A percentile compares a stretch with the other conserved stretches of the same genome.
Evolutionary conservation across 2,888 invertebrate species (phyloP).

Genomic region (Syrphus vitripennis): DNA sequence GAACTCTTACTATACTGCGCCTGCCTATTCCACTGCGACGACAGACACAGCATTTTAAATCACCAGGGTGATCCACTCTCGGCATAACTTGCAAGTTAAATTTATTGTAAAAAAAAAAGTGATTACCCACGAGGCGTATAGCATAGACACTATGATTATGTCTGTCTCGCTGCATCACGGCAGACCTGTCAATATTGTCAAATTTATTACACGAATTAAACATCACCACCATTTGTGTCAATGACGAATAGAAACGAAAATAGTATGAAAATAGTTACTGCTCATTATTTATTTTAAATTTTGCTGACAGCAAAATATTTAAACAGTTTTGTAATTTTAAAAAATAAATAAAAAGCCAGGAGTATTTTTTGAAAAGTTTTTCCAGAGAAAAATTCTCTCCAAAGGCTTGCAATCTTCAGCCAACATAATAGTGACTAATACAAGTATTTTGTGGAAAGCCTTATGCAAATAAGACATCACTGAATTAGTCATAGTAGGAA

Average conservation of each 20-base stretch:
- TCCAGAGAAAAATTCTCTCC: too few species aligned
- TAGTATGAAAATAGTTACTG: slow-evolving; percentile 6
- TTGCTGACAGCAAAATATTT: slow-evolving; percentile 11
- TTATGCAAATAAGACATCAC: slow-evolving; percentile 35
- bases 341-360: background rate
- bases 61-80: slow-evolving; percentile 34
- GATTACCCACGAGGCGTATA: slow-evolving; percentile 17
- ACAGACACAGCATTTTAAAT: slow-evolving; percentile 17
- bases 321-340: background rate
- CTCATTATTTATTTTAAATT: slow-evolving; percentile 2
- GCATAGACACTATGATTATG: slow-evolving; percentile 59
- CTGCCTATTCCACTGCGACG: background rate
- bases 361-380: background rate
- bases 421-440: slow-evolving; percentile 2
- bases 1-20: background rate
- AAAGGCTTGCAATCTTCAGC: background rate
- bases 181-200: slow-evolving; percentile 69
- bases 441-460: background rate
- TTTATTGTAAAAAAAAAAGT: slow-evolving; percentile 37
- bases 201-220: slow-evolving; percentile 69
- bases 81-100: slow-evolving; percentile 10
- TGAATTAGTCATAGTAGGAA: slow-evolving; percentile 10
- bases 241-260: slow-evolving; percentile 57
- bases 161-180: slow-evolving; percentile 49
- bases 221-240: slow-evolving; percentile 65